phyloP scores from a whole-genome alignment of 1,140 invertebrate genomes.

The Polypedilum vanderplanki region DNA sequence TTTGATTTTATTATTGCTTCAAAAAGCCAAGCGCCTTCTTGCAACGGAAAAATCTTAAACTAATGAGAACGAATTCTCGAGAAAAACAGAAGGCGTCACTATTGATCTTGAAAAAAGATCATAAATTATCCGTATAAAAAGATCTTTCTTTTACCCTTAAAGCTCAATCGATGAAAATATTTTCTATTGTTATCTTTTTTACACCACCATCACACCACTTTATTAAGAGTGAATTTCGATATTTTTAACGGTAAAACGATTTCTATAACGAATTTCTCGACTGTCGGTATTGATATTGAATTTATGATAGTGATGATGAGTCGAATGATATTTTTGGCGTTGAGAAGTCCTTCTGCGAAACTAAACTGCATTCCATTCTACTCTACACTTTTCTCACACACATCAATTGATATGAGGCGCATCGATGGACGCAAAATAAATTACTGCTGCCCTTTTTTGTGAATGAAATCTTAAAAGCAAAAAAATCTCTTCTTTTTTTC shows the following conservation, averaged over 20 bases:
- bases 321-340: neutral
- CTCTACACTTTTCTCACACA: neutral
- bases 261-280: neutral
- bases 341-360: conserved; percentile 21
- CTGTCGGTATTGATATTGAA: neutral
- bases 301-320: conserved; percentile 4
- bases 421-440: conserved; percentile 20
- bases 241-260: neutral
- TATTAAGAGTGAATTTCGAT: neutral
- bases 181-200: neutral
- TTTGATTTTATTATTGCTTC: no score
- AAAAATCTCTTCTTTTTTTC: neutral
- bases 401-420: conserved; percentile 1
- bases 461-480: neutral
- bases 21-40: no score
- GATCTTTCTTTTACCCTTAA: neutral
- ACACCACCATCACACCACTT: neutral
- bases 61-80: neutral
- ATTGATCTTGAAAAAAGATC: neutral
- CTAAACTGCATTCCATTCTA: neutral
- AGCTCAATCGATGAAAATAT: neutral
- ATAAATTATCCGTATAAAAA: neutral
- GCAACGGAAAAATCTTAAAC: no score
- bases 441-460: conserved; percentile 24
- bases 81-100: neutral